Percentiles rank a stretch among this genome's conserved stretches.
Evolutionary conservation across 2,888 invertebrate species (phyloP).

Genomic region (Lepidonotus clava): DNA sequence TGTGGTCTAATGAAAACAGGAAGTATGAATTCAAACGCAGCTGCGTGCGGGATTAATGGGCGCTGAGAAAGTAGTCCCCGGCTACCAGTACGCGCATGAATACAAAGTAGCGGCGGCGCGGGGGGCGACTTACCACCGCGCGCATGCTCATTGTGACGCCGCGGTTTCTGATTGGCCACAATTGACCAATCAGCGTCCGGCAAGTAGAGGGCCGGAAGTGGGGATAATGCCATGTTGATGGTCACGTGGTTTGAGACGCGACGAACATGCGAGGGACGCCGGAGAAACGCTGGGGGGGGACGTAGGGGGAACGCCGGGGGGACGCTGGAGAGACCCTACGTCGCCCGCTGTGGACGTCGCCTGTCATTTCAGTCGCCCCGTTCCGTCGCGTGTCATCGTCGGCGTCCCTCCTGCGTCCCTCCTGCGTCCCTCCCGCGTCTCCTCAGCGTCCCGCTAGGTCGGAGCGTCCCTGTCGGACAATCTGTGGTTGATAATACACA

Average conservation of each 20-base stretch:
- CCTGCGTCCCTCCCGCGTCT: too few relatives aligned
- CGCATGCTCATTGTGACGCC: background rate
- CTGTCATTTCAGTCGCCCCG: too few relatives aligned
- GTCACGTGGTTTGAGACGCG: background rate
- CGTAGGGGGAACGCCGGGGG: too few relatives aligned
- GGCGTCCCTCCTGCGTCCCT: too few relatives aligned
- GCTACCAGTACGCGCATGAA: background rate
- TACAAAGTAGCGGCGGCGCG: background rate
- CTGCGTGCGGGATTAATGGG: conserved; percentile 29
- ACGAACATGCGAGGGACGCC: background rate
- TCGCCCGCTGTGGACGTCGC: too few relatives aligned
- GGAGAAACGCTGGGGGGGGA: too few relatives aligned
- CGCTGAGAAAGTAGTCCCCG: conserved; percentile 30
- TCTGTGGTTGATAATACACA: too few relatives aligned
- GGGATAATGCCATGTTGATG: conserved; percentile 20
- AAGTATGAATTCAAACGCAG: conserved; percentile 48
- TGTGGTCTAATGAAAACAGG: conserved; percentile 33
- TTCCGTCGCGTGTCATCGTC: too few relatives aligned
- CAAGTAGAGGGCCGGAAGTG: background rate
- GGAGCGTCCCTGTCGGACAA: too few relatives aligned
- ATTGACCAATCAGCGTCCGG: conserved; percentile 15
- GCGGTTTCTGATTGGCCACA: conserved; percentile 37
- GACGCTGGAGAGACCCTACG: too few relatives aligned
- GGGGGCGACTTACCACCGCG: background rate
- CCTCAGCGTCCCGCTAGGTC: too few relatives aligned